Conservation (phyloP, 2,113 vertebrate genomes). For the Hippocampus comes region DNA sequence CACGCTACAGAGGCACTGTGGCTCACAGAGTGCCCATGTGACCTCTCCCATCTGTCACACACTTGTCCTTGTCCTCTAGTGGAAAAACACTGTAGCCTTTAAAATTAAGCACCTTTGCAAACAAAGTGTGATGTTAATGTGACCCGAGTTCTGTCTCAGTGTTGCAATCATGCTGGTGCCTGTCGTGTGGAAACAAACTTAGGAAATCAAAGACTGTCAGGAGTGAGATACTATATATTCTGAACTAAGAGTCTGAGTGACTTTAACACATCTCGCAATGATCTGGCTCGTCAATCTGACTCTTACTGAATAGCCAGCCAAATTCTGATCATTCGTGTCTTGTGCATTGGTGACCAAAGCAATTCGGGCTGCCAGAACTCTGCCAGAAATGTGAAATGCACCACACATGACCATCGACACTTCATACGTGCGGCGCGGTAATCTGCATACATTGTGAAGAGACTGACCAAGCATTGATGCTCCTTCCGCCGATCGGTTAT, state of each 20-base stretch:
- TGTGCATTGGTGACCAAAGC: too few relatives aligned
- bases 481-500: too few relatives aligned
- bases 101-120: constrained; percentile 18
- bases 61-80: constrained; percentile 51
- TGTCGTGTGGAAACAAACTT: not conserved
- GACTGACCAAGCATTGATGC: too few relatives aligned
- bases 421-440: too few relatives aligned
- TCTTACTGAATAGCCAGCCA: too few relatives aligned
- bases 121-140: constrained; percentile 30
- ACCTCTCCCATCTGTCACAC: constrained; percentile 68
- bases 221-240: not conserved
- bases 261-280: not conserved
- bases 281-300: too few relatives aligned
- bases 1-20: constrained; percentile 37
- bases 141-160: not conserved
- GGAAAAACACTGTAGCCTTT: constrained; percentile 59
- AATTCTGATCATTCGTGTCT: too few relatives aligned
- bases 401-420: too few relatives aligned
- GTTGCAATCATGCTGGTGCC: not conserved
- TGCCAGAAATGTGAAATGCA: too few relatives aligned
- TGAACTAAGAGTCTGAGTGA: not conserved
- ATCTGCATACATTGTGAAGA: too few relatives aligned
- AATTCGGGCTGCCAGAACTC: too few relatives aligned
- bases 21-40: constrained; percentile 46
- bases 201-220: not conserved